These are phyloP conservation scores for Clanis bilineata DNA, from an alignment of 2,888 invertebrate genomes.

Conservation along the genomic window DNA sequence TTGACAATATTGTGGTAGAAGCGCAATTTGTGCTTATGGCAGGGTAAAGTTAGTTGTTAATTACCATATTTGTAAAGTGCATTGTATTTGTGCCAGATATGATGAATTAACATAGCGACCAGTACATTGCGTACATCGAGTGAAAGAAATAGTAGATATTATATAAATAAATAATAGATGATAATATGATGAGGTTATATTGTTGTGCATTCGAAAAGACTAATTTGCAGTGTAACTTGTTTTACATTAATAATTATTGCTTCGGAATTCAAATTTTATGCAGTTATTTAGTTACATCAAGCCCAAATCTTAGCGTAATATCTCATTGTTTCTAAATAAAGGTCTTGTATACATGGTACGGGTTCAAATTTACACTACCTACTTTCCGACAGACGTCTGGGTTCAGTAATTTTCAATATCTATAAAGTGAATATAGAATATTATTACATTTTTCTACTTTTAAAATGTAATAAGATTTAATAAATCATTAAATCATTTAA, in stretches of 20 bases:
- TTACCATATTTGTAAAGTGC: conserved; percentile 12
- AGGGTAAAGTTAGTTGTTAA: conserved; percentile 35
- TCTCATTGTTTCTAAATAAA: neutral
- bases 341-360: no score
- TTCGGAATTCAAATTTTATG: no score
- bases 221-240: neutral
- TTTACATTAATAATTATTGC: neutral
- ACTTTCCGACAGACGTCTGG: neutral
- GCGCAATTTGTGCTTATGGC: conserved; percentile 36
- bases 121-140: neutral
- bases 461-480: no score
- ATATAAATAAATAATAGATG: neutral
- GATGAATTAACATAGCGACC: neutral
- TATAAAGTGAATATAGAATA: neutral
- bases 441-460: no score
- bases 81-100: neutral
- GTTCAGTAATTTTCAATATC: neutral
- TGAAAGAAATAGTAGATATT: no score
- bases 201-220: neutral
- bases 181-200: neutral
- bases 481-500: neutral
- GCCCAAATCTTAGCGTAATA: neutral
- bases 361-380: neutral
- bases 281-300: neutral
- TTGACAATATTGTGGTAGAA: conserved; percentile 27